phyloP scores from a whole-genome alignment of 2,797 vertebrate genomes.

The Ceyx erithaca region DNA sequence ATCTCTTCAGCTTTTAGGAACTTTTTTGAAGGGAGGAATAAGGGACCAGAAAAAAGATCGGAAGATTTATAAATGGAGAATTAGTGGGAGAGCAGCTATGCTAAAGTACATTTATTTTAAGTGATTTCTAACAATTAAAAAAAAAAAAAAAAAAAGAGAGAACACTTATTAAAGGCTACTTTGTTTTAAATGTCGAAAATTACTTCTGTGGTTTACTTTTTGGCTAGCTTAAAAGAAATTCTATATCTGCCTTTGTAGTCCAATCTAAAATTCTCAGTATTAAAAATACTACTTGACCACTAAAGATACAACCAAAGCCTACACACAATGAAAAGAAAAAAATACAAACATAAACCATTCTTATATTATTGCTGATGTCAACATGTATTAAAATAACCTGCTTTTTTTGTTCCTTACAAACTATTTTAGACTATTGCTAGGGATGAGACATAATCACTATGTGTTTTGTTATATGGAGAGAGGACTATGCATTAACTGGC shows the following conservation, averaged over 20 bases:
- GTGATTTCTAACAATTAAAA: neutral
- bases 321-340: neutral
- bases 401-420: neutral
- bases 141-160: neutral
- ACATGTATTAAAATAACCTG: neutral
- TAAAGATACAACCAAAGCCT: neutral
- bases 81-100: neutral
- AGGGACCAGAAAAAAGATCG: neutral
- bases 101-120: neutral
- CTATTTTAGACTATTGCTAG: neutral
- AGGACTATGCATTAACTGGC: neutral
- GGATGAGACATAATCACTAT: neutral
- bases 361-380: neutral
- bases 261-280: neutral
- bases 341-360: neutral
- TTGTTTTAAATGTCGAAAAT: neutral
- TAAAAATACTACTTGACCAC: neutral
- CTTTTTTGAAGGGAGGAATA: fast-evolving
- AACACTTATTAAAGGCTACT: neutral
- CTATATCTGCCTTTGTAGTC: neutral
- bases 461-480: neutral
- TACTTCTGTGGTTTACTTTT: neutral
- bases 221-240: neutral
- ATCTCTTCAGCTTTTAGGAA: neutral
- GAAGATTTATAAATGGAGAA: neutral